These are phyloP conservation scores for Sabatieria punctata DNA, from an alignment of 2,888 invertebrate species.

Conservation along the genomic window DNA sequence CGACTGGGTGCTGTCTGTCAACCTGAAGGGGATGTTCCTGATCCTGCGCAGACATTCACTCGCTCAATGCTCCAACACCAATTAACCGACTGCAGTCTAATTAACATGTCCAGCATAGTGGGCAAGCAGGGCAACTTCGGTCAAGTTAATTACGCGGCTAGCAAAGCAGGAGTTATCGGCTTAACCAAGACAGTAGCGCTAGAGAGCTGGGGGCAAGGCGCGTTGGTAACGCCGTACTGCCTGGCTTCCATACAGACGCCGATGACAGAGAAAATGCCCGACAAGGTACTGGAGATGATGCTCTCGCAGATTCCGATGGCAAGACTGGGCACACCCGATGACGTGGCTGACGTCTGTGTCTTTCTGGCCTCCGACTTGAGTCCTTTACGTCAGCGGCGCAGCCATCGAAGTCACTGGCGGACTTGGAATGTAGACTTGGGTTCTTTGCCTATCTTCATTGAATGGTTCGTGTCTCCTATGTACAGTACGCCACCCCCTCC, in stretches of 20 bases:
- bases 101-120: slow-evolving; percentile 72
- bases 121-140: slow-evolving; percentile 67
- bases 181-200: slow-evolving; percentile 67
- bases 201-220: slow-evolving; percentile 55
- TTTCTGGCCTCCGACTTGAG: slow-evolving; percentile 68
- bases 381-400: slow-evolving; percentile 70
- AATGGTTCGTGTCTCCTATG: too few relatives aligned
- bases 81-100: too few relatives aligned
- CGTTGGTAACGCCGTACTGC: slow-evolving; percentile 56
- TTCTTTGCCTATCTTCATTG: too few relatives aligned
- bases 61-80: too few relatives aligned
- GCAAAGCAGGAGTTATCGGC: slow-evolving; percentile 76
- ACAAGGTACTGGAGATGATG: slow-evolving; percentile 35
- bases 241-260: slow-evolving; percentile 73
- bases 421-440: slow-evolving; percentile 33
- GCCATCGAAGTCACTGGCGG: slow-evolving; percentile 72
- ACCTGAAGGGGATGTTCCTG: slow-evolving; percentile 51
- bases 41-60: too few relatives aligned
- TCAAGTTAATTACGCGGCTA: slow-evolving; percentile 74
- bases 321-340: slow-evolving; percentile 37
- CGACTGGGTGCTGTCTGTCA: slow-evolving; percentile 63
- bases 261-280: slow-evolving; percentile 59
- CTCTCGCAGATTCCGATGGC: slow-evolving; percentile 20
- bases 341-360: slow-evolving; percentile 65
- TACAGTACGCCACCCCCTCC: too few relatives aligned